Evolutionary conservation across 1,140 invertebrate species (phyloP).

Genomic region (Piezodorus guildinii): DNA sequence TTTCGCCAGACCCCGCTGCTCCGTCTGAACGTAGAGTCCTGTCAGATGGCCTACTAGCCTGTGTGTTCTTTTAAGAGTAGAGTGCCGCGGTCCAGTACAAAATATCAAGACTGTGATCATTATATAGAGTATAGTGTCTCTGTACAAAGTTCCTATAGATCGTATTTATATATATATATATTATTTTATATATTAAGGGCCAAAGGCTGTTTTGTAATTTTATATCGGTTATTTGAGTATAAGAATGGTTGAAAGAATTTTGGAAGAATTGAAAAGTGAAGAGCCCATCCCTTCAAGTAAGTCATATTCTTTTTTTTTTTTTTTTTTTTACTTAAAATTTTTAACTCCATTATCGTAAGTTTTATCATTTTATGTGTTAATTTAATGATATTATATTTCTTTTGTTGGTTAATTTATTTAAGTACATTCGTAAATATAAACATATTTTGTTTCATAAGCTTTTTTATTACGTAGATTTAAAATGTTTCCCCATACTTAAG

Average conservation of each 20-base stretch:
- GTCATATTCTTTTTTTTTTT: constrained; percentile 10
- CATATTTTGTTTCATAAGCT: too few species aligned
- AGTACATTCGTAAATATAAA: too few species aligned
- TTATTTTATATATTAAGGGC: neutral
- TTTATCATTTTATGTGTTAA: too few species aligned
- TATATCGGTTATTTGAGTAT: neutral
- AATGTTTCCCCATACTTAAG: too few species aligned
- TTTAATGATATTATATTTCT: too few species aligned
- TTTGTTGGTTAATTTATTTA: too few species aligned
- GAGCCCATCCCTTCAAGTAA: constrained; percentile 23
- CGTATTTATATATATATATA: neutral
- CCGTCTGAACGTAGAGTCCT: neutral
- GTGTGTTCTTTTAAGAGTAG: neutral
- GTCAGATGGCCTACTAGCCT: constrained; percentile 6
- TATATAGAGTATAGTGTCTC: neutral
- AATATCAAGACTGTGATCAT: neutral
- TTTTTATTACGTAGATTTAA: too few species aligned
- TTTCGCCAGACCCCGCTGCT: neutral
- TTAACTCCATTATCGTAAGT: too few species aligned
- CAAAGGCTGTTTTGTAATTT: constrained; percentile 1
- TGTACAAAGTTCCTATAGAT: constrained; percentile 1
- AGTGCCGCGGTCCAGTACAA: constrained; percentile 4
- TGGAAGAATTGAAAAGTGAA: constrained; percentile 23
- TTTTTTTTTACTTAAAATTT: too few species aligned
- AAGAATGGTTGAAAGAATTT: constrained; percentile 25